Evolutionary conservation across 2,888 invertebrate genomes (phyloP), one percentile per base, ranked within the genome.

Genomic region (Machimus atricapillus): DNA sequence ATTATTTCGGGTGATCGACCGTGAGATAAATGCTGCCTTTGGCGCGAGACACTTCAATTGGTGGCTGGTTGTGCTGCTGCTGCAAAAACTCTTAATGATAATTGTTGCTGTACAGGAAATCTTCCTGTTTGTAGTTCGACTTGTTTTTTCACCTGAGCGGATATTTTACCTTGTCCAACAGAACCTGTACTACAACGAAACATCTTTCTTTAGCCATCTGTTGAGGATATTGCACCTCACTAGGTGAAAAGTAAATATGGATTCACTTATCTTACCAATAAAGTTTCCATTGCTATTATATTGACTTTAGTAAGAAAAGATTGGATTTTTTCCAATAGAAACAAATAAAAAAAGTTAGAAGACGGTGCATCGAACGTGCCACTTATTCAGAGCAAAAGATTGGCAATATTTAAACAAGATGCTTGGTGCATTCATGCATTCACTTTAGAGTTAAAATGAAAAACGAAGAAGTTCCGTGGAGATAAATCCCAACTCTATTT

Each of bases 1-100:
- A 82, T 82, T 82, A 82, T 82, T 82, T 66, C 82, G 34, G 58
- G 82, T 82, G 82, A 82, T 82, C 82, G 82, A 82, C 82, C 82
- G 58, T 82, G 37, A 82, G 82, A 82, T 82, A 58, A 66, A 23
- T 6, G 23, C 27, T 27, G 27, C 14, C 19, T 66, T 19, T 66
- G 27, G 66, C 66, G 27, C 23, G 12, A 66, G 66, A 66, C 66
- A 66, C 66, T 2, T 27, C 58, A 58, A 58, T 58, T 12, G 23
- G 58, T 9, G 23, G 23, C 23, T 58, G 58, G 8, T 58, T 23
- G 19, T 23, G 23, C 66, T 66, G 23, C 12, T 58, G 23, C 66
- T 3, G 23, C 23, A 66, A 66, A 66, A 23, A 66, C 27, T 66
- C 8, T 66, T 66, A 66, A 23, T 66, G 66, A 66, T 66, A 66